phyloP scores from a whole-genome alignment of 2,888 invertebrate species.

The Polia nebulosa region DNA sequence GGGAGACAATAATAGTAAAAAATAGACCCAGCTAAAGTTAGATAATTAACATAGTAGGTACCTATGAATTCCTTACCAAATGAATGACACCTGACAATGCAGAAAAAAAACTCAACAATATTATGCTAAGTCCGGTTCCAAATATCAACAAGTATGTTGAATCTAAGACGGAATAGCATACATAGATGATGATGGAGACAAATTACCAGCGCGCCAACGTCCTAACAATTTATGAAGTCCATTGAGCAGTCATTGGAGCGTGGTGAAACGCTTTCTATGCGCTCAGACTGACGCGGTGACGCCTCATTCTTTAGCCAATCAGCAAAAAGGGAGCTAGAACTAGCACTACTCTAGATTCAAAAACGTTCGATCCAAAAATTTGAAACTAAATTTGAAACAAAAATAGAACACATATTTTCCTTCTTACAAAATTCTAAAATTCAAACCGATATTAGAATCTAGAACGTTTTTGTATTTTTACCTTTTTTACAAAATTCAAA shows the following conservation, averaged over 20 bases:
- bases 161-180: conserved; percentile 12
- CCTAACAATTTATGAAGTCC: conserved; percentile 72
- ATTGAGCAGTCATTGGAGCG: conserved; percentile 75
- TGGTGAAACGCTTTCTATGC: conserved; percentile 79
- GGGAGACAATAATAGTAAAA: too few species aligned
- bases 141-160: conserved; percentile 1
- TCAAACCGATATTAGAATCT: conserved; percentile 1
- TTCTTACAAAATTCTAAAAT: neutral
- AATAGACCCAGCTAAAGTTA: neutral
- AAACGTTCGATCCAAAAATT: conserved; percentile 1
- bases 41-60: neutral
- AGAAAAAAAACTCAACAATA: neutral
- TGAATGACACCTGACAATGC: neutral
- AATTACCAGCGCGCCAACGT: conserved; percentile 58
- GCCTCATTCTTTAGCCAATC: conserved; percentile 60
- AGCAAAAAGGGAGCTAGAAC: conserved; percentile 48
- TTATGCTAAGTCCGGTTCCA: conserved; percentile 11
- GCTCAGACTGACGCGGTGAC: conserved; percentile 63
- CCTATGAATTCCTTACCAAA: conserved; percentile 1
- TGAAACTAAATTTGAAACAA: neutral
- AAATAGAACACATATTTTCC: neutral
- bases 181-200: conserved; percentile 35
- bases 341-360: conserved; percentile 18
- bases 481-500: neutral
- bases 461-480: neutral